Evolutionary conservation across 2,113 vertebrate species (phyloP), one percentile per base, ranked within the genome.

Genomic region (Brienomyrus longianalis): DNA sequence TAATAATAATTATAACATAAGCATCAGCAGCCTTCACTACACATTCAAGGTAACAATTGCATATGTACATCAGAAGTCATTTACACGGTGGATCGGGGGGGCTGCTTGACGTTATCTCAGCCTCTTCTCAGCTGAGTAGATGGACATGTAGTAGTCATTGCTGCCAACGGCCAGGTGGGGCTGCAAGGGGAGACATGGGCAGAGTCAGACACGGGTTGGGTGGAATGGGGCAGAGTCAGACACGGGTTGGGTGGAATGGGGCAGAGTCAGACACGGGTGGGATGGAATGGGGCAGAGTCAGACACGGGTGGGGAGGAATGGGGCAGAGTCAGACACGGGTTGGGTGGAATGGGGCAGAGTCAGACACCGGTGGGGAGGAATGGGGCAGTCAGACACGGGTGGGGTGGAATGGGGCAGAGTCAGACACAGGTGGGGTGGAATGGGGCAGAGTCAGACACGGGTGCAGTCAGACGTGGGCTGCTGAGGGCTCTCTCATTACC

Each of bases 121-220:
- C 54, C 98, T 95, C 95, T 99, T 99, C 96, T 99, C 98, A 89
- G 98, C 97, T 0, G 98, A 99, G 93, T 99, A 99, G 95, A 99
- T 99, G 50, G 98, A 99, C 97, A 99, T 99, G 96, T 98, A 99
- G 97, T 97, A 99, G 95, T 99, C 98, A 0, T 99, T 99, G 96
- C 98, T 99, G 89, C 98, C 98, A 0, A 99, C 98, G 0, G 98
- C 98, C 95, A 99, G 93, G 91, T 99, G 98, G 0, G 98, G 98
- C 98, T 99, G 96, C 0, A 87, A 90, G 74, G 87, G 15, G 56
- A 85, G 74, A 59, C 17, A 39, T 83, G 48, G 90, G 59, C 21
- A 27, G 80, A 48, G n/a, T 31, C 8, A 54, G 66, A 66, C 23
- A n/a, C 0, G 23, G 56, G 56, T 62, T 7, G 23, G 23, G 56